phyloP scores from a whole-genome alignment of 2,113 vertebrate species.

The Hystrix brachyura region DNA sequence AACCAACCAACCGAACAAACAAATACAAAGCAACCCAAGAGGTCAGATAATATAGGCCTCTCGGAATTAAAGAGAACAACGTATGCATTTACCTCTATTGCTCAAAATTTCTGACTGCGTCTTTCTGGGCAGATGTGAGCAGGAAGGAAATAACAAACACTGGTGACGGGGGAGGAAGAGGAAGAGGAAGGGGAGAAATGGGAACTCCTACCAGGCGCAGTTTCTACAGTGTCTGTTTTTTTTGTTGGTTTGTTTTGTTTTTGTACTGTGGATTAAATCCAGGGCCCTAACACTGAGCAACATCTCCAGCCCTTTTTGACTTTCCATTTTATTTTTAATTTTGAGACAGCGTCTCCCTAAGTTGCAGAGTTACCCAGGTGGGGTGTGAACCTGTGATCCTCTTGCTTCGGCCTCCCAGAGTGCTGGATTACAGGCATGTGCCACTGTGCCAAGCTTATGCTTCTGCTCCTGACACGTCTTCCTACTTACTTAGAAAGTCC shows the following conservation, averaged over 20 bases:
- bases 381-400: background rate
- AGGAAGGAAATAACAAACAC: background rate
- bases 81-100: background rate
- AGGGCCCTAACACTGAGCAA: background rate
- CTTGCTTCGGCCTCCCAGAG: too few species aligned
- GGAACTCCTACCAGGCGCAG: background rate
- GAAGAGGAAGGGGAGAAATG: accelerated
- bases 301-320: background rate
- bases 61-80: background rate
- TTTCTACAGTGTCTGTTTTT: background rate
- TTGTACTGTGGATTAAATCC: background rate
- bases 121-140: background rate
- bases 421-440: background rate
- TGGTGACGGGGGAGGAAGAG: too few species aligned
- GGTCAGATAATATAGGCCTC: background rate
- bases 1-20: background rate
- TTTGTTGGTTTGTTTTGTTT: too few species aligned
- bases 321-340: background rate
- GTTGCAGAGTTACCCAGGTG: background rate
- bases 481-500: background rate
- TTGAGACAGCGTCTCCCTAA: background rate
- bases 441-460: too few species aligned
- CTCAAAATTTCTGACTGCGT: background rate
- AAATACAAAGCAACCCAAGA: background rate
- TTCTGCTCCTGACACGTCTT: background rate